Conservation (phyloP, 53 echinoderm and acorn worm species). For the Actinopyga echinites region DNA sequence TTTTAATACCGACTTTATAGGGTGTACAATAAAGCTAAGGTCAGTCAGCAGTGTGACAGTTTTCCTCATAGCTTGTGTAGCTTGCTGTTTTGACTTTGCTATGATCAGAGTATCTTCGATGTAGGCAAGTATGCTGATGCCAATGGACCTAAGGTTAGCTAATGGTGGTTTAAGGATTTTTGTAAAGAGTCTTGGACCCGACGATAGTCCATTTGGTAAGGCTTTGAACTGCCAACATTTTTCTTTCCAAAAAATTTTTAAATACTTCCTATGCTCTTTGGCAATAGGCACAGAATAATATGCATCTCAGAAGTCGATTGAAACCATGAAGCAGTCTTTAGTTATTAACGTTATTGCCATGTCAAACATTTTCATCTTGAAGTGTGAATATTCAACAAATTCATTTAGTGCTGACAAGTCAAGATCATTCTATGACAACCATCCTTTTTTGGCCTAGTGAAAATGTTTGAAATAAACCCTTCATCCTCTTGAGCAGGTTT, state of each 20-base stretch:
- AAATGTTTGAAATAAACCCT: slow-evolving; percentile 56
- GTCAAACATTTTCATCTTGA: neutral
- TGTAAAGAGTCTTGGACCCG: slow-evolving; percentile 51
- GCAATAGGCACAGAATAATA: slow-evolving; percentile 58
- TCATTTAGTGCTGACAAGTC: slow-evolving; percentile 50
- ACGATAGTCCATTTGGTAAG: slow-evolving; percentile 53
- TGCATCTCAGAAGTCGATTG: slow-evolving; percentile 68
- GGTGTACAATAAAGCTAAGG: slow-evolving; percentile 45
- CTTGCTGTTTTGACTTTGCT: neutral
- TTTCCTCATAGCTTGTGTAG: neutral
- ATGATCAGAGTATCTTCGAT: slow-evolving; percentile 58
- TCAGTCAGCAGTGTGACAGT: slow-evolving; percentile 16
- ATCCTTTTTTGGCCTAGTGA: slow-evolving; percentile 57
- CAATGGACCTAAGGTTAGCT: slow-evolving; percentile 1
- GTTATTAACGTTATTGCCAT: slow-evolving; percentile 18
- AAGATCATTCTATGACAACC: slow-evolving; percentile 49
- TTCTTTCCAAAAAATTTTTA: slow-evolving; percentile 47
- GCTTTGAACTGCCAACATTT: slow-evolving; percentile 41
- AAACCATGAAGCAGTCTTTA: slow-evolving; percentile 56
- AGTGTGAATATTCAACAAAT: neutral
- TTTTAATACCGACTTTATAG: slow-evolving; percentile 41
- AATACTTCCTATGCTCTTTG: slow-evolving; percentile 26
- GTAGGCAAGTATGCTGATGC: slow-evolving; percentile 40
- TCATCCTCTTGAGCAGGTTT: neutral
- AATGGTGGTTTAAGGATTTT: slow-evolving; percentile 63